Conservation (phyloP, 2,797 vertebrate genomes). For the Arnoldichthys spilopterus region DNA sequence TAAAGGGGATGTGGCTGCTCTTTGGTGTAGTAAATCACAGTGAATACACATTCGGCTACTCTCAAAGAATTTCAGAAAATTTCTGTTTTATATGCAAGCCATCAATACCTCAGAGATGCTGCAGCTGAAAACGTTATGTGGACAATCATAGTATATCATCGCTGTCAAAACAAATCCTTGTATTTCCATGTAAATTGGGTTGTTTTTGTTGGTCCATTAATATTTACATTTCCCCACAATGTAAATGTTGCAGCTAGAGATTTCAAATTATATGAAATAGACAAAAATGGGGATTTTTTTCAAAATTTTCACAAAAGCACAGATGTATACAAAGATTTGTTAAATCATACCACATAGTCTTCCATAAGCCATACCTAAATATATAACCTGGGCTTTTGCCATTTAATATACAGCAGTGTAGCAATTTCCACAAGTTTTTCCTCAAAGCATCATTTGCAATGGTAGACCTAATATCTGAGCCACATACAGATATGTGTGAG, state of each 20-base stretch:
- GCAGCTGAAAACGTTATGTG: neutral
- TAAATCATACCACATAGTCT: neutral
- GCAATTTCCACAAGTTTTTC: neutral
- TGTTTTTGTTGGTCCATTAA: no score
- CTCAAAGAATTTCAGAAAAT: neutral
- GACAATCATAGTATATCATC: no score
- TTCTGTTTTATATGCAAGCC: neutral
- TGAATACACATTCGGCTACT: neutral
- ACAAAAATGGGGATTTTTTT: no score
- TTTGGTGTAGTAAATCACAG: neutral
- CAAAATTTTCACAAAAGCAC: no score
- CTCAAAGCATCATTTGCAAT: neutral
- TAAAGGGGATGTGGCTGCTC: neutral
- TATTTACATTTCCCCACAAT: no score
- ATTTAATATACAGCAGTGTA: neutral
- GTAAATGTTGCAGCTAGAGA: no score
- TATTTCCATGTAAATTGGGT: no score
- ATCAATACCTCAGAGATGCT: neutral
- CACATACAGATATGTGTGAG: conserved; percentile 4
- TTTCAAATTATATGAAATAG: no score
- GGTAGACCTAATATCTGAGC: neutral
- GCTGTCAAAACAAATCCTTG: no score
- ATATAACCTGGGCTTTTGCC: neutral
- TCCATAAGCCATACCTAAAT: neutral
- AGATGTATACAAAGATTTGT: no score